Base-by-base conservation (phyloP, 2,113 vertebrate species). In the Vanacampus margaritifer region DNA sequence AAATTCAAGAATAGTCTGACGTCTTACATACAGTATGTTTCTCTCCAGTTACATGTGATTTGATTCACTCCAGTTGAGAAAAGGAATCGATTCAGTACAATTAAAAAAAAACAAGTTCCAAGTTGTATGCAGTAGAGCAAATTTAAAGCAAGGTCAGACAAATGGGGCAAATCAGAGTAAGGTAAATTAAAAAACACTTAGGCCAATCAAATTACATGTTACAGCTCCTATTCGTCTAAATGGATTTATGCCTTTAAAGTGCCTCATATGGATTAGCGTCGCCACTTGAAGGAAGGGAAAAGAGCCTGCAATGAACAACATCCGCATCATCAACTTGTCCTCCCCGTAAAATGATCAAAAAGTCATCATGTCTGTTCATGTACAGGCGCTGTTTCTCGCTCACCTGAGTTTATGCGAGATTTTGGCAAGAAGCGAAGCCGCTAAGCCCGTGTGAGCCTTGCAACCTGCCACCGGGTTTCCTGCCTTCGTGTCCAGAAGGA, bases 381-480 rank as follows among this genome's bases (percentile, higher is more conserved):
- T 10, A 16, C 64, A 11, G 23, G 36, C 48, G 56, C 61, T 41
- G 28, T n/a, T 51, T 43, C 6, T 35, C 13, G 45, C 35, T 68
- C 45, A 68, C 45, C 39, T n/a, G 36, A 3, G 11, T 39, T 60
- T 66, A 46, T 58, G 43, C n/a, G 50, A 60, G 76, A 70, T 69
- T 78, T 75, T 16, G 69, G 72, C 79, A 63, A 26, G 65, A 70
- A 77, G 65, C 54, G 68, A 60, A 65, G 66, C 61, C 79, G 83
- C 66, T 84, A 79, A 89, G 84, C 78, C 71, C 68, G 32, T 64
- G 50, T 84, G 74, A 75, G 75, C 80, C 71, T 69, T 69, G 72
- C 74, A 85, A 85, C 83, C 79, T 86, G 85, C 80, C 83, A 69
- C 69, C 69, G 53, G 53, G 67, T 65, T 65, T 51, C 59, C 66